These are phyloP conservation scores for Stenchaetothrips biformis DNA, from an alignment of 2,888 invertebrate species.

Conservation along the genomic window DNA sequence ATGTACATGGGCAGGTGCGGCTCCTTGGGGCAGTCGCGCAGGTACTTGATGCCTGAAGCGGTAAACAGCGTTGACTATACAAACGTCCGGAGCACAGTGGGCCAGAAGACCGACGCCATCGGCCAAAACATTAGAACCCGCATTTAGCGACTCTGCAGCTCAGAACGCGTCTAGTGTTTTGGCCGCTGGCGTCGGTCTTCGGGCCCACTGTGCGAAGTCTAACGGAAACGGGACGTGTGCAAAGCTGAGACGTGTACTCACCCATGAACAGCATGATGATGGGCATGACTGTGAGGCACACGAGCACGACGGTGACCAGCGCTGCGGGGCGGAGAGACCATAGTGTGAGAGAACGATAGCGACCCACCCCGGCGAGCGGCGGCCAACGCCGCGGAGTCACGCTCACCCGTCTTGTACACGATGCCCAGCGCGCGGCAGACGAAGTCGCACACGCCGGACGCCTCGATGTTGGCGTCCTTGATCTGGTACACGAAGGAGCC, in stretches of 20 bases:
- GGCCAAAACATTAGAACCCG: no score
- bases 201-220: no score
- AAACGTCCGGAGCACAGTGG: no score
- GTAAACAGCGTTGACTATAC: slow-evolving; percentile 1
- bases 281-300: slow-evolving; percentile 63
- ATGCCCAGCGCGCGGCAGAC: slow-evolving; percentile 66
- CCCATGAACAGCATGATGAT: slow-evolving; percentile 73
- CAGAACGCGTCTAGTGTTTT: no score
- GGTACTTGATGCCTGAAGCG: slow-evolving; percentile 69
- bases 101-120: no score
- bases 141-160: no score
- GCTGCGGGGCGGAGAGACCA: slow-evolving; percentile 53
- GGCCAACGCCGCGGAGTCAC: background rate
- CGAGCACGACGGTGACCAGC: slow-evolving; percentile 64
- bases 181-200: no score
- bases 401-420: slow-evolving; percentile 66
- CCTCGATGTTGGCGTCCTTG: slow-evolving; percentile 73
- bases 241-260: slow-evolving; percentile 48
- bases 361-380: background rate
- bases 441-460: slow-evolving; percentile 67
- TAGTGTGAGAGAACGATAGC: no score
- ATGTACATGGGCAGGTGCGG: slow-evolving; percentile 75
- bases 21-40: slow-evolving; percentile 72
- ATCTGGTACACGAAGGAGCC: slow-evolving; percentile 74
- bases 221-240: no score